Base-by-base conservation (phyloP, 2,888 invertebrate species). In the Nemoura dubitans region DNA sequence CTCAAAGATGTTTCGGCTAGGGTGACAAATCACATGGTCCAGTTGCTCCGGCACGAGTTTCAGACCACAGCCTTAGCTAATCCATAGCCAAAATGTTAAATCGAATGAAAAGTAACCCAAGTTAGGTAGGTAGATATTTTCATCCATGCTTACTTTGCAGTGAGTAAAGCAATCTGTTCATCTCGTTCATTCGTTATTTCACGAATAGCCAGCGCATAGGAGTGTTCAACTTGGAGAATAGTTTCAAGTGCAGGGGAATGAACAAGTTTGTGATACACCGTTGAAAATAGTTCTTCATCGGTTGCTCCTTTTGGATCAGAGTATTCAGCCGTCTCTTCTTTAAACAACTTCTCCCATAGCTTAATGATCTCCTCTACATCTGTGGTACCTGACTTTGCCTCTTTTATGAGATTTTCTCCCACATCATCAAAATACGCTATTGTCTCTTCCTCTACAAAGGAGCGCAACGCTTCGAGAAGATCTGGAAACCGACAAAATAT, bases 231-330 rank as follows among this genome's bases (percentile, higher is more conserved):
- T 90, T 97, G 96, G 27, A 98, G 93, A 90, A 98, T 96, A 0
- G 97, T 96, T 90, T 97, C 97, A 29, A 98, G 92, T 0, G 97
- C 97, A 0, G 96, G 96, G 0, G 97, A 97, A 91, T 97, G 97
- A 0, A 97, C 96, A 88, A 95, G 91, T 88, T 93, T 93, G 91
- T 97, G 97, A 91, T 97, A 97, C 28, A 97, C 96, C 1, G 95
- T 95, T 0, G 96, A 96, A 92, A 97, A 97, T 76, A 96, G 93
- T 91, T 97, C 97, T 90, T 97, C 96, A 91, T 97, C 97, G 0
- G 96, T 95, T 0, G 96, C 96, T 81, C 96, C 95, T 87, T 95
- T 94, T 87, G 95, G 95, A 90, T 97, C 97, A 0, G 97, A 96
- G 93, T 95, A 97, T 90, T 96, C 96, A 82, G 95, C 93, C 14